These are phyloP conservation scores for Cettia cetti DNA, from an alignment of 2,113 vertebrate genomes.

Conservation along the genomic window DNA sequence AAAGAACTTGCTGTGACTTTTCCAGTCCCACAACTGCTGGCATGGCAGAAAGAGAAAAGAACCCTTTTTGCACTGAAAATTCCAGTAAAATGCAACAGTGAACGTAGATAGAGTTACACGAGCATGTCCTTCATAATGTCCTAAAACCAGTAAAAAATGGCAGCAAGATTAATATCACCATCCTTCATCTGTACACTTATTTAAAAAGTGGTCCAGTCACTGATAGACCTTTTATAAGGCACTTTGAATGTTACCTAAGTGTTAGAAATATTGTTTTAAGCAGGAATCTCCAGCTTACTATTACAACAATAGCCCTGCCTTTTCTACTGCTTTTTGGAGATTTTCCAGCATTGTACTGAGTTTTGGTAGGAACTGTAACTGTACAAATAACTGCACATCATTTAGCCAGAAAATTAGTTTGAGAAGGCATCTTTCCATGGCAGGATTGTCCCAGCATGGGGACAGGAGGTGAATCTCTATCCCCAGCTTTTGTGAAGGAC, in stretches of 20 bases:
- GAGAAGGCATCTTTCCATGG: background rate
- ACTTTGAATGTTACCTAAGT: background rate
- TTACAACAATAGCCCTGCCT: background rate
- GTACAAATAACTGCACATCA: background rate
- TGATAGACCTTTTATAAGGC: background rate
- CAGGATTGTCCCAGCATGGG: background rate
- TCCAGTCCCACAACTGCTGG: background rate
- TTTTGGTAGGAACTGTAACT: background rate
- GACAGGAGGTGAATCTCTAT: background rate
- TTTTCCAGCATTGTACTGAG: background rate
- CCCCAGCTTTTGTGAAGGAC: background rate
- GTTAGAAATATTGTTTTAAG: background rate
- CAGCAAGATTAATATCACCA: background rate
- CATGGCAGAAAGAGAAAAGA: background rate
- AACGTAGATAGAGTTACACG: background rate
- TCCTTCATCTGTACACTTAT: background rate
- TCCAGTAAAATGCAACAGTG: background rate
- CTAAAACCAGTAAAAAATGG: background rate
- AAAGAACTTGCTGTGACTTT: background rate
- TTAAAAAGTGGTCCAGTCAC: background rate
- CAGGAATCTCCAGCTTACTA: background rate
- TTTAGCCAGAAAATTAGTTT: background rate
- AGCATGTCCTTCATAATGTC: background rate
- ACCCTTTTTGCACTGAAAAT: background rate
- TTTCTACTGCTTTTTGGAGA: background rate